phyloP scores from a whole-genome alignment of 2,113 vertebrate genomes.

The Pterophyllum scalare region DNA sequence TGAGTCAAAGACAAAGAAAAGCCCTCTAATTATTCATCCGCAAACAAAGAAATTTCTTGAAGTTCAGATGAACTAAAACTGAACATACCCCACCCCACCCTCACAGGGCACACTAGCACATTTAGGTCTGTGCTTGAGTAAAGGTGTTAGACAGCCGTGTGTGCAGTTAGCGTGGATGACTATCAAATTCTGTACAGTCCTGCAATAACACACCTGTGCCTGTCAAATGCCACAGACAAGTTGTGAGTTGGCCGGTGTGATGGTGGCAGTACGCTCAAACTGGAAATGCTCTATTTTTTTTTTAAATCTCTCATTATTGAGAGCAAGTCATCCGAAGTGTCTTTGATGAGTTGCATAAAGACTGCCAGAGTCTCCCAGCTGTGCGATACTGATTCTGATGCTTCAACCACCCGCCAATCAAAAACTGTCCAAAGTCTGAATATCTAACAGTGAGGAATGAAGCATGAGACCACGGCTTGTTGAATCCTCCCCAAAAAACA shows the following conservation, averaged over 20 bases:
- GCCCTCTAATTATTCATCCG: too few species aligned
- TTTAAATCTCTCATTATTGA: background rate
- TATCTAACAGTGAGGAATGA: background rate
- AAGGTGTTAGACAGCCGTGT: background rate
- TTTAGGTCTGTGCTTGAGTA: too few species aligned
- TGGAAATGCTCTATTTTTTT: background rate
- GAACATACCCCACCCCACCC: too few species aligned
- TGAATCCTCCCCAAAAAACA: background rate
- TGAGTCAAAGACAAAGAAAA: too few species aligned
- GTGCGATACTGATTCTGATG: background rate
- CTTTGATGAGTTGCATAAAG: background rate
- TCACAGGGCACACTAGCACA: too few species aligned
- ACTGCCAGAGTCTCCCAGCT: background rate
- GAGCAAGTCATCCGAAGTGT: background rate
- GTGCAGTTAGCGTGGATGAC: background rate
- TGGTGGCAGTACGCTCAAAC: background rate
- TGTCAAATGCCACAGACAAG: background rate
- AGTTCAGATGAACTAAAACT: too few species aligned
- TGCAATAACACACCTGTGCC: background rate
- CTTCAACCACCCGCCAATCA: background rate
- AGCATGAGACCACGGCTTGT: background rate
- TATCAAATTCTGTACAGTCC: background rate
- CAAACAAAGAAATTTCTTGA: too few species aligned
- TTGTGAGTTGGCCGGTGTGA: background rate
- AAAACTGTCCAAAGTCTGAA: background rate